phyloP scores from a whole-genome alignment of 2,888 invertebrate species.

The Mylabris sibirica region DNA sequence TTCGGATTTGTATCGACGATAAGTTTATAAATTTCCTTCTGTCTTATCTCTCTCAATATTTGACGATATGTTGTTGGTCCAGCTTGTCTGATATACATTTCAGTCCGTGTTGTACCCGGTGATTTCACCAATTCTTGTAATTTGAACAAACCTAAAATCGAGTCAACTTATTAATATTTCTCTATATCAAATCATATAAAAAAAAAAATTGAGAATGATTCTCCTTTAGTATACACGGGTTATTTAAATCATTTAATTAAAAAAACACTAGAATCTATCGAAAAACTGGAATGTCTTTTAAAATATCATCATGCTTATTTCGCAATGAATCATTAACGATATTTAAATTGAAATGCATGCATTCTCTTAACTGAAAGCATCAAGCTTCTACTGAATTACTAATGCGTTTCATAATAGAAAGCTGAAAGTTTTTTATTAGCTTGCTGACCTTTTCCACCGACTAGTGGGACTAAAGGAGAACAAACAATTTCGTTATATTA shows the following conservation, averaged over 20 bases:
- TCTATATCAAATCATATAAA: neutral
- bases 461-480: constrained; percentile 54
- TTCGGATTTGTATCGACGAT: constrained; percentile 88
- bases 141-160: constrained; percentile 75
- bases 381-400: constrained; percentile 29
- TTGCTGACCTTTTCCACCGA: constrained; percentile 58
- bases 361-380: constrained; percentile 24
- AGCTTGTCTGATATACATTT: constrained; percentile 82
- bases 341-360: constrained; percentile 13
- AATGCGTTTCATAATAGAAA: constrained; percentile 31
- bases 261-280: neutral
- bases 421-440: constrained; percentile 32
- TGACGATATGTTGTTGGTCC: constrained; percentile 74
- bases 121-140: constrained; percentile 83
- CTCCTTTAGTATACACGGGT: neutral
- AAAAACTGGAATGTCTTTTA: neutral
- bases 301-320: too few relatives aligned
- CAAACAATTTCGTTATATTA: constrained; percentile 31
- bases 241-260: too few relatives aligned
- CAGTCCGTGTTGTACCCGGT: constrained; percentile 70
- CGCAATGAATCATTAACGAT: too few relatives aligned
- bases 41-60: constrained; percentile 82
- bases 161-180: neutral
- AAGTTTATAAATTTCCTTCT: constrained; percentile 85
- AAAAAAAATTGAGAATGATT: neutral